These are phyloP conservation scores for Miniopterus natalensis DNA, from an alignment of 2,113 vertebrate species.

Conservation along the genomic window DNA sequence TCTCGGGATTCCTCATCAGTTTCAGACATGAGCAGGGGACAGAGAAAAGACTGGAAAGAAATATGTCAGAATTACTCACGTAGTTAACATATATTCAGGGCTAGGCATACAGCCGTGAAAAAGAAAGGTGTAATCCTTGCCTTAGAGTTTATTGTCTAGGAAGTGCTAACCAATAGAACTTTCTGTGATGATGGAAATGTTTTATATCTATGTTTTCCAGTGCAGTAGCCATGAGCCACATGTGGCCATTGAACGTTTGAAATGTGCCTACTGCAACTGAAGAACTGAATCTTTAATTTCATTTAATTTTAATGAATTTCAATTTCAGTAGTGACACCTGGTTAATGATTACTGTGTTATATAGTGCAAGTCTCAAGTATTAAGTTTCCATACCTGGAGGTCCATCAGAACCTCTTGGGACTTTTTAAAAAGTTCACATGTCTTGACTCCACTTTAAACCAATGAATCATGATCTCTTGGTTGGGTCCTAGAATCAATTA, in stretches of 20 bases:
- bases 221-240: not conserved
- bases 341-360: not conserved
- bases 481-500: constrained; percentile 9
- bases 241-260: not conserved
- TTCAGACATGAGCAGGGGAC: constrained; percentile 24
- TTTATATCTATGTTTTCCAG: not conserved
- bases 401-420: not conserved
- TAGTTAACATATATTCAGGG: not conserved
- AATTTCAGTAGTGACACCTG: constrained; percentile 10
- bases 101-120: not conserved
- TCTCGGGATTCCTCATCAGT: not conserved
- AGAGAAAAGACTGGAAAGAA: constrained; percentile 43
- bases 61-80: not conserved
- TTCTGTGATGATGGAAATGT: not conserved
- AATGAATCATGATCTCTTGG: not conserved
- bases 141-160: not conserved
- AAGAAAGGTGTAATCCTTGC: constrained; percentile 9
- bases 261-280: not conserved
- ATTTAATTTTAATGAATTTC: constrained; percentile 41
- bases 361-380: not conserved
- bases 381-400: constrained; percentile 32
- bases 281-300: constrained; percentile 25
- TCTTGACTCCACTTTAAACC: not conserved
- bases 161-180: not conserved
- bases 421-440: constrained; percentile 42